Evolutionary conservation across 2,888 invertebrate species (phyloP).

Genomic region (Dicycla oo): DNA sequence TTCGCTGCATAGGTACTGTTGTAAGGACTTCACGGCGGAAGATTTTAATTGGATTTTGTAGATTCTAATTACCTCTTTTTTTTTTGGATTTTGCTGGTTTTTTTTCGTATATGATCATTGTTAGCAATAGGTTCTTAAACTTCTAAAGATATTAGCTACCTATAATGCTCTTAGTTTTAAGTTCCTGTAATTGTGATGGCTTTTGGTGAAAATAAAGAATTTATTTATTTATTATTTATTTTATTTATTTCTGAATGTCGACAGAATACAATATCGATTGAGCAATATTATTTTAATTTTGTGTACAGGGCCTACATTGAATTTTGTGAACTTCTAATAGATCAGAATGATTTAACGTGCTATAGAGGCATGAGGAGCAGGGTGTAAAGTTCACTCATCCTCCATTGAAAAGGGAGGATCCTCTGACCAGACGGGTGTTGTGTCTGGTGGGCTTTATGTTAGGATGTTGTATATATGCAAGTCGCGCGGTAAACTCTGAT

Average conservation of each 20-base stretch:
- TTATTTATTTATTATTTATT: too few species aligned
- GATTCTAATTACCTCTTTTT: background rate
- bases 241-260: background rate
- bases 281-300: background rate
- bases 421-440: too few species aligned
- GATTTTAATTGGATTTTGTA: slow-evolving; percentile 23
- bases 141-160: background rate
- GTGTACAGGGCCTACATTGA: background rate
- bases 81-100: background rate
- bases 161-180: too few species aligned
- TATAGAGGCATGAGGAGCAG: too few species aligned
- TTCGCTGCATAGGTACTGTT: background rate
- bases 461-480: too few species aligned
- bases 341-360: background rate
- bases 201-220: too few species aligned
- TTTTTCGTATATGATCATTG: background rate
- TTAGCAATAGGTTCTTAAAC: background rate
- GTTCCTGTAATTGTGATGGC: too few species aligned
- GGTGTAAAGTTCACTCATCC: too few species aligned
- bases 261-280: background rate
- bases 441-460: too few species aligned
- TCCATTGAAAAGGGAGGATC: too few species aligned
- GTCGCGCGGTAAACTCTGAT: too few species aligned
- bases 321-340: background rate
- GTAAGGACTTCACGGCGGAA: background rate